Base-by-base conservation (phyloP, 2,797 vertebrate genomes). In the Mionectes olivaceus region DNA sequence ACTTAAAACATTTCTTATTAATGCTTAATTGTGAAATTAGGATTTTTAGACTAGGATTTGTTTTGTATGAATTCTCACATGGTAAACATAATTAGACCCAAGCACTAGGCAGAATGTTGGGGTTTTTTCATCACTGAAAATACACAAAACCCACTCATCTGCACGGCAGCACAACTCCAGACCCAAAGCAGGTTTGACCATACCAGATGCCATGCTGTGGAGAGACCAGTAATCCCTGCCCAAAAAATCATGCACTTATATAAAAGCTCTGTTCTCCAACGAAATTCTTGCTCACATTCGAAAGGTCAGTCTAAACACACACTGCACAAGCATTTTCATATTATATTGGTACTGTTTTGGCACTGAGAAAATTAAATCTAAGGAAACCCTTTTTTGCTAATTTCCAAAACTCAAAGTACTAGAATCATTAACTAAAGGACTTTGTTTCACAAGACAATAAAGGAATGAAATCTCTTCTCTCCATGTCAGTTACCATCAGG, bases 81-180 rank as follows among this genome's bases (percentile, higher is more conserved):
- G 12, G 12, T 25, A 76, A 79, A 68, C 37, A 47, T 19, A 89
- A 69, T 7, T 21, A 90, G 27, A 73, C 25, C 3, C 44, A 94
- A 81, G 67, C 50, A 79, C 11, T 4, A 46, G 9, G 56, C 33
- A 55, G 47, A 93, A 77, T 2, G 5, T 0, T 77, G 24, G 8
- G 0, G 0, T 3, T 35, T 80, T 56, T 79, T 30, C 1, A 0
- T 19, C 27, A 71, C 22, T 27, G 24, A 11, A 87, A 86, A 30
- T 35, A 50, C 35, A 75, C 16, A 78, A 61, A 80, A 53, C 7
- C 16, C 81, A 64, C 18, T 74, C 15, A 80, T 39, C 60, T 81
- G 59, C 39, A 85, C 19, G 69, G n/a, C 2, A 73, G 5, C 1
- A 0, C 11, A 5, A 33, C 23, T 57, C 56, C 22, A 50, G 35